Evolutionary conservation across 2,888 invertebrate species (phyloP).

Genomic region (Drosophila subsilvestris): DNA sequence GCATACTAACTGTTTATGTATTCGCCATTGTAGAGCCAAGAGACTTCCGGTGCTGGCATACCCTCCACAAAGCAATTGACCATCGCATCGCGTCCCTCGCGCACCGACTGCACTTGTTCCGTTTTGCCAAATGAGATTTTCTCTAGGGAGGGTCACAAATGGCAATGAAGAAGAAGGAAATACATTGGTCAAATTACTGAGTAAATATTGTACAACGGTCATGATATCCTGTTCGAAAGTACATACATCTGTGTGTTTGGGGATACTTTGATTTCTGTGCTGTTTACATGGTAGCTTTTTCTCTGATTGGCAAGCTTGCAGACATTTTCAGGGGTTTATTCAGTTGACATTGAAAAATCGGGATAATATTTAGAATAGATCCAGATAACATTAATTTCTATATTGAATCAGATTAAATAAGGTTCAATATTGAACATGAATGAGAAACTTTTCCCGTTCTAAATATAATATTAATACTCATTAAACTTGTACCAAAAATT

Average conservation of each 20-base stretch:
- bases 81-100: slow-evolving; percentile 85
- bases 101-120: slow-evolving; percentile 85
- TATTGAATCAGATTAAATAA: background rate
- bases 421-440: no score
- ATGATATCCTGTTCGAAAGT: slow-evolving; percentile 27
- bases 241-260: background rate
- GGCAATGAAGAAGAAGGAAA: background rate
- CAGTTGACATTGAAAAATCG: background rate
- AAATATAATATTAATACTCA: no score
- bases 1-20: slow-evolving; percentile 82
- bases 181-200: slow-evolving; percentile 28
- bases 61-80: slow-evolving; percentile 84
- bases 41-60: slow-evolving; percentile 84
- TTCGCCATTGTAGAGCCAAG: slow-evolving; percentile 85
- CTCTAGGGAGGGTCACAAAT: slow-evolving; percentile 78
- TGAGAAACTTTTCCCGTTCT: no score
- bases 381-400: background rate
- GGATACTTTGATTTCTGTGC: slow-evolving; percentile 19
- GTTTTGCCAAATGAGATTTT: slow-evolving; percentile 86
- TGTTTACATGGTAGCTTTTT: slow-evolving; percentile 30
- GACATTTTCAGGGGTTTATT: slow-evolving; percentile 22
- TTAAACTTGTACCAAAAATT: no score
- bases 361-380: no score
- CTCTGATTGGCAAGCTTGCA: slow-evolving; percentile 31
- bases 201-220: slow-evolving; percentile 31